Base-by-base conservation (phyloP, 53 echinoderm and acorn worm genomes). In the Echinometra lucunter region DNA sequence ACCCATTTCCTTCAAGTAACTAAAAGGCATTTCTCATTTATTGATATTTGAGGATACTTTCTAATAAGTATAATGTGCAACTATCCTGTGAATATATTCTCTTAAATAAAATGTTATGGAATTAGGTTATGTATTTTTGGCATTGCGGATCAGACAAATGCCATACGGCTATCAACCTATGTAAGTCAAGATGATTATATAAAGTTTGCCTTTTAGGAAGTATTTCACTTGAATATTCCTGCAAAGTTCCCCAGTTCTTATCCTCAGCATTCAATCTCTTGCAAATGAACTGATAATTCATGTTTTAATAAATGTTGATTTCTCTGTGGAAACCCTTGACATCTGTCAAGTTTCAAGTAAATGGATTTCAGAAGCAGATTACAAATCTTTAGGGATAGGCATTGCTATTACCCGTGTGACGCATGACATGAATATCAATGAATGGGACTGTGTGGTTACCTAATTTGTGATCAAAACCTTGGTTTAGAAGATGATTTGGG, bases 201-300 rank as follows among this genome's bases (percentile, higher is more conserved):
- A 78, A 5, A 21, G 18, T 38, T 78, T 38, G 78, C 42, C 42
- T 40, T 42, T 4, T 78, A 42, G 78, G 42, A 78, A 18, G 42
- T 42, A 78, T 38, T 40, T 78, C 21, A 13, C 19, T 1, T 78
- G 19, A 42, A 38, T 42, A 17, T 78, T 42, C 78, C 78, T 42
- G n/a, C 8, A 42, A 78, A 42, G n/a, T n/a, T n/a, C n/a, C n/a
- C n/a, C n/a, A 78, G 21, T 78, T 19, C 6, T 42, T 19, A 18
- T 42, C 11, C 21, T 21, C 28, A 23, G 11, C 85, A 85, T 45
- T 28, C 45, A 21, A 47, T 45, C 45, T 53, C n/a, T 85, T 28
- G 12, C 85, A 85, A 85, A 85, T n/a, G n/a, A 49, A 49, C 16
- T 47, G 85, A 85, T 85, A 85, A 85, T 85, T 85, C 85, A 85